Evolutionary conservation across 2,113 vertebrate species (phyloP), one percentile per base, ranked within the genome.

Genomic region (Entomyzon cyanotis): DNA sequence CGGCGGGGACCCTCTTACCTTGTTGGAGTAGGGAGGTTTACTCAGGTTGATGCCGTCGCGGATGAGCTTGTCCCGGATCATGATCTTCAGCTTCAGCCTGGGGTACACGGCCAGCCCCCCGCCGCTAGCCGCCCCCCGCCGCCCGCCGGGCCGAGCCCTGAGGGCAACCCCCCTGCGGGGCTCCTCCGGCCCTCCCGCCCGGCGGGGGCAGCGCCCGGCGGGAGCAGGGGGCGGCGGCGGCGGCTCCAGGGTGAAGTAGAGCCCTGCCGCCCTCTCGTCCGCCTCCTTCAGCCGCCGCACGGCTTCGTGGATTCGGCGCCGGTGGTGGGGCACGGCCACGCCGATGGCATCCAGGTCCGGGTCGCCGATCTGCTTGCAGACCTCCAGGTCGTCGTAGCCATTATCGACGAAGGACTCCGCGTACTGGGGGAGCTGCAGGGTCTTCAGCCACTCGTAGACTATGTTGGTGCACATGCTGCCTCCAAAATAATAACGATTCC

Each of bases 291-390:
- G 98, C 94, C 99, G 96, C 84, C 97, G 95, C 93, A 99, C 99
- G 41, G 99, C 99, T 53, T 99, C 99, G 94, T 99, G 98, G 92
- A 99, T 98, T 87, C 98, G 98, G 91, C 98, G 98, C 68, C 99
- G 97, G 98, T 99, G 99, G 79, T 98, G 98, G 44, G 99, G 98
- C 81, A 98, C 95, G 87, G 98, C 98, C 39, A 99, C 99, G 78
- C 99, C 99, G 96, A 99, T 99, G 89, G 99, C 99, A 90, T 99
- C 99, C 98, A 99, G 97, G 98, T 99, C 99, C 11, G 99, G 99
- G 95, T 99, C 99, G 50, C 99, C 99, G 62, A 99, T 99, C 95
- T 99, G 99, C 85, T 99, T 99, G 97, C 99, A 99, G 46, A 99
- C 99, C 98, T 99, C 99, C 98, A 99, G 97, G 89, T 99, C 99